Evolutionary conservation across 2,797 vertebrate species (phyloP), one percentile per base, ranked within the genome.

Genomic region (Amblyraja radiata): DNA sequence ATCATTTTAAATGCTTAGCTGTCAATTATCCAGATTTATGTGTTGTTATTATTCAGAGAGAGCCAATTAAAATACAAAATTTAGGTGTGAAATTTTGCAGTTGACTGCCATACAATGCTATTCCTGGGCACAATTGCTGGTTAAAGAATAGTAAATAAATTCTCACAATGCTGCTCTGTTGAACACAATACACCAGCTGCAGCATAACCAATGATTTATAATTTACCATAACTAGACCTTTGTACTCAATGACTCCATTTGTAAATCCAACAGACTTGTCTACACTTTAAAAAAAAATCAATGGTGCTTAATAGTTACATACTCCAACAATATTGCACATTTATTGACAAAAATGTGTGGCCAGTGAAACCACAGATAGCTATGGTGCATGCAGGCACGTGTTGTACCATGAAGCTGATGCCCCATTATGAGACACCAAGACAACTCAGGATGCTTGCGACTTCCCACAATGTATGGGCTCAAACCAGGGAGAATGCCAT

Each of bases 401-500:
- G 28, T 18, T 54, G 84, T 32, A 68, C 63, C 32, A 32, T 32
- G 68, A 88, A 63, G 61, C 18, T 68, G 25, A 71, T 76, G 36
- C 32, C 39, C 63, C 68, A 54, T 14, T 13, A 16, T 23, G 32
- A 39, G 39, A 58, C 90, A 58, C 39, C 28, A 14, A 74, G 39
- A 39, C 32, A 74, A 46, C 54, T 76, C 46, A 6, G 68, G 90
- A 25, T 91, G 68, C 90, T 92, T 92, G 90, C 90, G 71, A 74
- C 73, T 92, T 73, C 46, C 68, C 90, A 74, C 71, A 65, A 63
- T 73, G 39, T 92, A 54, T 46, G 71, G 71, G 90, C 63, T 92
- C 46, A 92, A 76, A 92, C 36, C 63, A 88, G 84, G 84, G 84
- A 68, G n/a, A 88, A 88, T 88, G 84, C 84, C 84, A 68, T 88